Percentiles rank a stretch among this genome's conserved stretches.
Evolutionary conservation across 2,113 vertebrate species (phyloP).

Genomic region (Amphiprion ocellaris): DNA sequence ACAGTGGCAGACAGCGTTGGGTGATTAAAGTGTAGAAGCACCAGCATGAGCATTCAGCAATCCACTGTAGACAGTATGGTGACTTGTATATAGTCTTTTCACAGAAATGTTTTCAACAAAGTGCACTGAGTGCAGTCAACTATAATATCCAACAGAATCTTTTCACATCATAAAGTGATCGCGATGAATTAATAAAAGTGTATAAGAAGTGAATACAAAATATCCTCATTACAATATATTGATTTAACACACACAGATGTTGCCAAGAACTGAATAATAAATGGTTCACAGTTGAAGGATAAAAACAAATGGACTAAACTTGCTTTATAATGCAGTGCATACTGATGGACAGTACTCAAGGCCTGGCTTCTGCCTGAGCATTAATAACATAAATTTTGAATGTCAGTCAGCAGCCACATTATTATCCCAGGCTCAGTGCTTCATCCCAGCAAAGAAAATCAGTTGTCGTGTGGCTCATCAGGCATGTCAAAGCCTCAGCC

Average conservation of each 20-base stretch:
- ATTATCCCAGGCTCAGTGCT: slow-evolving; percentile 42
- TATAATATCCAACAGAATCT: neutral
- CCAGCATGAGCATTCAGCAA: too few species aligned
- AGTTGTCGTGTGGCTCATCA: slow-evolving; percentile 21
- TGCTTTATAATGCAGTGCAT: slow-evolving; percentile 20
- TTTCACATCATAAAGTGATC: slow-evolving; percentile 6
- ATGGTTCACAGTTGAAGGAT: slow-evolving; percentile 11
- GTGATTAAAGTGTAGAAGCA: neutral
- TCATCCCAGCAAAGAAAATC: slow-evolving; percentile 20
- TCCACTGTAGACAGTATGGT: too few species aligned
- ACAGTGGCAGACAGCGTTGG: neutral
- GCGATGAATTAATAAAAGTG: slow-evolving; percentile 24
- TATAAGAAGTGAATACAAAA: slow-evolving; percentile 37
- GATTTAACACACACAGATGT: slow-evolving; percentile 37
- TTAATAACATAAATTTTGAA: slow-evolving; percentile 43
- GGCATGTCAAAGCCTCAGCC: slow-evolving; percentile 45
- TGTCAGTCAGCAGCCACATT: slow-evolving; percentile 52
- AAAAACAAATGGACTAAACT: slow-evolving; percentile 46
- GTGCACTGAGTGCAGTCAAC: neutral
- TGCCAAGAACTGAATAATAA: slow-evolving; percentile 37
- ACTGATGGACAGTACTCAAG: slow-evolving; percentile 26
- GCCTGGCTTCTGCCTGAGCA: slow-evolving; percentile 28
- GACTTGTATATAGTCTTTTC: neutral
- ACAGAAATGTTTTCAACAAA: neutral
- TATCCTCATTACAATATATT: slow-evolving; percentile 13